Base-by-base conservation (phyloP, 2,113 vertebrate genomes). In the Potamarius usumacintae region DNA sequence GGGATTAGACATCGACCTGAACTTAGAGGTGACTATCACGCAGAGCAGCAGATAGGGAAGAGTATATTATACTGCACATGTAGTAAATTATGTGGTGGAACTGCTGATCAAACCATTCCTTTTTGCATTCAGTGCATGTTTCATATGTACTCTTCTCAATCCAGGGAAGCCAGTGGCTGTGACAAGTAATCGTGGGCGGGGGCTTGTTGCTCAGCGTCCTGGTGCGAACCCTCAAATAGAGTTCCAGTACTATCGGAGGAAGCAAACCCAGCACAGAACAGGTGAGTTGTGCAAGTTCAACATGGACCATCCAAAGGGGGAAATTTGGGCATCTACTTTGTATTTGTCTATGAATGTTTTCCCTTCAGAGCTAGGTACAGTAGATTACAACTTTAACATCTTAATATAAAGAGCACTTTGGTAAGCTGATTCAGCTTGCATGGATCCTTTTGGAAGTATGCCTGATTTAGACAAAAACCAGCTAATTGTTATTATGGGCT, bases 131-230 rank as follows among this genome's bases (percentile, higher is more conserved):
- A 27, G 82, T 20, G 4, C 9, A 42, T 42, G 34, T 74, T 71
- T 58, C 10, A 60, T n/a, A 14, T 62, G 22, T 48, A 62, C 30
- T 62, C 76, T 9, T 85, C 58, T 72, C 74, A 86, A 89, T 88
- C 25, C 90, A 99, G 98, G 97, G 88, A 99, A 97, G 90, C 97
- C 98, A 48, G 97, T 99, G 58, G 98, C 98, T 89, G 98, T 99
- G 85, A 99, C 98, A 85, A 99, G 98, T 94, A 98, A 97, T 94
- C 97, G 96, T 90, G 98, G 98, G 85, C 95, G 93, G 50, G 97
- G 96, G 88, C 93, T 91, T 84, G 95, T 96, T 65, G 92, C 94
- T 1, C 90, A 95, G 53, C 97, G 97, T 81, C 95, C 97, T 18
- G 98, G 97, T 57, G 93, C 96, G 85, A 96, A 99, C 92, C 96